Evolutionary conservation across 2,888 invertebrate species (phyloP).

Genomic region (Phengaris alcon): DNA sequence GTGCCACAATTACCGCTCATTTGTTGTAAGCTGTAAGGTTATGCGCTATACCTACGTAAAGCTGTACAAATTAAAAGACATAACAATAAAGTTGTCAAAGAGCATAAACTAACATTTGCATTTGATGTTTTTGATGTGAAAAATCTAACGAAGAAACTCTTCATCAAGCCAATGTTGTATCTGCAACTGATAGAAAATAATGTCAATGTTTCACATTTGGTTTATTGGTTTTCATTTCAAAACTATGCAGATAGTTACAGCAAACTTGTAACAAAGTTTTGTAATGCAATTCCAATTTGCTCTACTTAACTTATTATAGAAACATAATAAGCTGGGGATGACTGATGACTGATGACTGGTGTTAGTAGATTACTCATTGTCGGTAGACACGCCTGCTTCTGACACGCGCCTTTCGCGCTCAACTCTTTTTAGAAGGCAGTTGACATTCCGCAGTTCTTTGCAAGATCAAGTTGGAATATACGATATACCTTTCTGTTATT

Average conservation of each 20-base stretch:
- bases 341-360: constrained; percentile 2
- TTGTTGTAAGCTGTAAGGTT: constrained; percentile 6
- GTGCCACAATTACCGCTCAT: constrained; percentile 17
- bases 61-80: neutral
- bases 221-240: no score
- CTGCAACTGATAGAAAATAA: no score
- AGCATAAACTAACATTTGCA: no score
- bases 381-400: neutral
- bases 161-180: no score
- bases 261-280: neutral
- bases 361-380: neutral
- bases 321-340: neutral
- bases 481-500: neutral
- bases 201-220: no score
- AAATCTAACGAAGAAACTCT: no score
- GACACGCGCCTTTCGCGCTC: constrained; percentile 40
- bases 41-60: neutral
- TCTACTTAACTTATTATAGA: neutral
- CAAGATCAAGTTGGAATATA: constrained; percentile 48
- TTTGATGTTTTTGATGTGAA: no score
- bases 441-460: constrained; percentile 56
- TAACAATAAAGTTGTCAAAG: no score
- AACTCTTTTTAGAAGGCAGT: constrained; percentile 56
- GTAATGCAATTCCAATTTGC: neutral
- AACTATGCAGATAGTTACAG: neutral